Evolutionary conservation across 2,113 vertebrate genomes (phyloP), one percentile per base, ranked within the genome.

Genomic region (Azemiops feae): DNA sequence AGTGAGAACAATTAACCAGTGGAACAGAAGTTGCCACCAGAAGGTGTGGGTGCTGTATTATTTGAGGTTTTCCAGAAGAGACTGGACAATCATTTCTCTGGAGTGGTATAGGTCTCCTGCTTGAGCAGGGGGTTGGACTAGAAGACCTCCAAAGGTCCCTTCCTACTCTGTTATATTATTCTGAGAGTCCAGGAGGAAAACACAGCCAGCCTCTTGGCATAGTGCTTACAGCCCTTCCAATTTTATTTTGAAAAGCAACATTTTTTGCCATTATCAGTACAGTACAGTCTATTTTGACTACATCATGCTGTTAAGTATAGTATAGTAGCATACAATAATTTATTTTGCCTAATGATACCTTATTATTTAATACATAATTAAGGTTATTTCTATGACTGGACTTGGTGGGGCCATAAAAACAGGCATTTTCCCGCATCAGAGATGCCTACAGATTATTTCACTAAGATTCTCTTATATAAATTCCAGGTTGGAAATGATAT

Each of bases 1-100:
- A 5, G 0, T 1, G 30, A 64, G 4, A 1, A n/a, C 30, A n/a
- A 64, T 64, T n/a, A 14, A 14, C 30, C 11, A 2, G 4, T 2
- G 60, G 60, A 64, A 64, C 60, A 2, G 30, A 1, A 8, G 45
- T 12, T 64, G 58, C 60, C 60, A 4, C 60, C 60, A 12, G 27
- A 4, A 12, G 2, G n/a, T 14, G 30, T n/a, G 30, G 60, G 0
- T n/a, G 27, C 60, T 64, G 4, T 3, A 30, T 16, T 30, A 14
- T 30, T 64, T 27, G 27, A 5, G 4, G 11, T 0, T 69, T 69
- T n/a, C 0, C 5, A 69, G 60, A n/a, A n/a, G 30, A n/a, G 60
- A 0, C 60, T 69, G 60, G 27, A 64, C 60, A 64, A 12, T 12
- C 60, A 12, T 64, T 64, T 30, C 3, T 69, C 11, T 69, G 60